These are phyloP conservation scores for Lycaon pictus DNA, from an alignment of 2,113 vertebrate species.

Conservation along the genomic window DNA sequence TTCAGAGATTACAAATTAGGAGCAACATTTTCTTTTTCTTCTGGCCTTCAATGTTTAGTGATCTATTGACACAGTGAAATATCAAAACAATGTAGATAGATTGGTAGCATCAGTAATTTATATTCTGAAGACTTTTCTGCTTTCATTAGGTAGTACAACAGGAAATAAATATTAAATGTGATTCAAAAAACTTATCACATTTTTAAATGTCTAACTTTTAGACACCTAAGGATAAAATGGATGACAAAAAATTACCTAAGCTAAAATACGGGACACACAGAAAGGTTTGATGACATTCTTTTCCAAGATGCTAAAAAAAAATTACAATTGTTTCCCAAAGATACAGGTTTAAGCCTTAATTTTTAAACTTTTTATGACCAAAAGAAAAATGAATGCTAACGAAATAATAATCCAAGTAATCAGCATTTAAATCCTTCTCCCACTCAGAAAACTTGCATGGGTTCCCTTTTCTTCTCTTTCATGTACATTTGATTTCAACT, in stretches of 20 bases:
- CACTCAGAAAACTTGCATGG: background rate
- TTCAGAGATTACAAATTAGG: background rate
- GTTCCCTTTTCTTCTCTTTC: background rate
- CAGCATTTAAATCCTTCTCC: background rate
- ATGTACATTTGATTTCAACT: background rate
- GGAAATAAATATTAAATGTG: background rate
- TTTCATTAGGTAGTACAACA: background rate
- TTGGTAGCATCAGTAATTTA: background rate
- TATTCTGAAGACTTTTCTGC: background rate
- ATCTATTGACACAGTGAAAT: background rate
- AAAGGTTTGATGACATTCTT: background rate
- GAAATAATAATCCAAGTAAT: background rate
- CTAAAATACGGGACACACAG: background rate
- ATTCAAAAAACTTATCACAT: background rate
- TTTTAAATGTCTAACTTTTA: background rate
- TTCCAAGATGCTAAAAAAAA: slow-evolving; percentile 2
- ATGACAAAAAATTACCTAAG: background rate
- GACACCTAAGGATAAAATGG: background rate
- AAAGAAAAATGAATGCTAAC: background rate
- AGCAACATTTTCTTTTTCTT: background rate
- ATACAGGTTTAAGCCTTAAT: background rate
- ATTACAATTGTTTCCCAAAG: background rate
- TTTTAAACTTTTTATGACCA: background rate
- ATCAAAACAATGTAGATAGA: background rate
- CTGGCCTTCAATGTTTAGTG: background rate